A percentile compares a stretch with the other conserved stretches of the same genome.
Evolutionary conservation across 2,113 vertebrate species (phyloP).

Genomic region (Oreocharis arfaki): DNA sequence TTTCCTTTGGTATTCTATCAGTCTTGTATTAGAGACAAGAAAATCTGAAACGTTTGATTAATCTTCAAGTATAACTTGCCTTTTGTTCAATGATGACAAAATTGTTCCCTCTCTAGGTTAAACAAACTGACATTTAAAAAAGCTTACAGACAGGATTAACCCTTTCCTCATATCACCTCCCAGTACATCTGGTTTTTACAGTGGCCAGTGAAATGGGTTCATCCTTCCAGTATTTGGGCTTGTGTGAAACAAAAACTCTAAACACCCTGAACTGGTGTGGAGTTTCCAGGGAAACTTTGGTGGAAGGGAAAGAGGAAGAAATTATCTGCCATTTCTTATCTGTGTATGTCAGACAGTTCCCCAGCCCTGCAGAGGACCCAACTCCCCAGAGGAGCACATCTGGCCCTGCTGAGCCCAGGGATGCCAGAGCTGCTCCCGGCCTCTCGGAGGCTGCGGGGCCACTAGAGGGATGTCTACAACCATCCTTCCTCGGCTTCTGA

Average conservation of each 20-base stretch:
- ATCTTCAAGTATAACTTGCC: neutral
- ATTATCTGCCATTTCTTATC: neutral
- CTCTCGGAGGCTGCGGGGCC: neutral
- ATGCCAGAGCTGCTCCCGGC: neutral
- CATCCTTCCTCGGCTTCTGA: neutral
- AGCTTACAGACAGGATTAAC: neutral
- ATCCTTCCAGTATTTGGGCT: neutral
- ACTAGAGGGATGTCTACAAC: conserved; percentile 29
- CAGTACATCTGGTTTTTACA: neutral
- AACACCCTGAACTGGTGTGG: neutral
- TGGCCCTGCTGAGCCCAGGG: neutral
- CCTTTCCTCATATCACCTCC: neutral
- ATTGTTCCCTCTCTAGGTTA: neutral
- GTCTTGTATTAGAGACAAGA: neutral
- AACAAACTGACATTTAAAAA: neutral
- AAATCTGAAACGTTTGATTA: neutral
- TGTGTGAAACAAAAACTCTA: neutral
- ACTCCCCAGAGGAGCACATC: neutral
- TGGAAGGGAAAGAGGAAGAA: neutral
- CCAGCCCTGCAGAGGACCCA: neutral
- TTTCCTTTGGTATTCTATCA: neutral
- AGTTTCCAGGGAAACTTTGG: neutral
- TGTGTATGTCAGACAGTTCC: neutral
- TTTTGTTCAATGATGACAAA: neutral
- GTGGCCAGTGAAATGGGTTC: neutral